These are phyloP conservation scores for Ceryle rudis DNA, from an alignment of 2,797 vertebrate species.

Conservation along the genomic window DNA sequence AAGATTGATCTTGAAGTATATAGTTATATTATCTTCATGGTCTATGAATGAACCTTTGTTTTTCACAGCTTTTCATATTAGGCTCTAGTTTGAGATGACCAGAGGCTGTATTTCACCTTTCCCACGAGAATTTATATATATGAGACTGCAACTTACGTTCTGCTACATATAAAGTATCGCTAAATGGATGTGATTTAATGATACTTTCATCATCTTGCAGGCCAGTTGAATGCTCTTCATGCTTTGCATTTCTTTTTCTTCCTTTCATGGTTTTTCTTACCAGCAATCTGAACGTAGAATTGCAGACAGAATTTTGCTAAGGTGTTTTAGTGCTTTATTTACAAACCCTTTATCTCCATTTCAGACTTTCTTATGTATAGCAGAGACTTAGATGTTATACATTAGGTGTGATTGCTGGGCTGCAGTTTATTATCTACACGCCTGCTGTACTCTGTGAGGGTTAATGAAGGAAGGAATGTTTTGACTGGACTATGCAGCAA, in stretches of 20 bases:
- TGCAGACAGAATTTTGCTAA: not conserved
- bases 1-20: not conserved
- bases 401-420: not conserved
- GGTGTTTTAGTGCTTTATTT: not conserved
- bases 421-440: not conserved
- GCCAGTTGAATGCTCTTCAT: not conserved
- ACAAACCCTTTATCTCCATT: not conserved
- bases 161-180: not conserved
- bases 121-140: not conserved
- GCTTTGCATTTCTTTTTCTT: not conserved
- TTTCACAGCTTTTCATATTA: not conserved
- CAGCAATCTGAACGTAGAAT: not conserved
- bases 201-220: not conserved
- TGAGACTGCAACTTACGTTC: not conserved
- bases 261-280: not conserved
- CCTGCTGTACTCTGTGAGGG: not conserved
- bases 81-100: not conserved
- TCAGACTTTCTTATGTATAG: not conserved
- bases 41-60: conserved; percentile 25
- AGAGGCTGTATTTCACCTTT: not conserved
- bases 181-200: not conserved
- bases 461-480: not conserved
- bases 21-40: not conserved
- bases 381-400: not conserved
- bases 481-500: not conserved